Conservation (phyloP, 1,140 invertebrate genomes). For the Macrosteles quadrilineatus region DNA sequence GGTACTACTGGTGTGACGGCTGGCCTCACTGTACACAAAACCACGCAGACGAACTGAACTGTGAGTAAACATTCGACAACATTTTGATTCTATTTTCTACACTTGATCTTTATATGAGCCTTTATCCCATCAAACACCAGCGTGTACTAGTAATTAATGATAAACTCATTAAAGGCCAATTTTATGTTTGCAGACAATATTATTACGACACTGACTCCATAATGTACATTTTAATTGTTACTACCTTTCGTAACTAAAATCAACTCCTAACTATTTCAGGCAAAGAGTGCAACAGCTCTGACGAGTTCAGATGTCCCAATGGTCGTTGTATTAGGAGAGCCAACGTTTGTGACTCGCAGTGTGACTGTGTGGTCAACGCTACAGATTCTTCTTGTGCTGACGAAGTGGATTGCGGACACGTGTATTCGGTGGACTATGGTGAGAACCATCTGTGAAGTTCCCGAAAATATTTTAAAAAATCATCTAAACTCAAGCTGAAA, state of each 20-base stretch:
- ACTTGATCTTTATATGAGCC: no score
- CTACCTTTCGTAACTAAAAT: no score
- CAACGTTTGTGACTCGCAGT: slow-evolving; percentile 66
- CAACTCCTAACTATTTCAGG: no score
- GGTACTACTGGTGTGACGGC: slow-evolving; percentile 53
- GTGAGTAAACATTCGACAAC: no score
- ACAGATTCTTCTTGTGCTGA: slow-evolving; percentile 36
- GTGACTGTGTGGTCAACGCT: slow-evolving; percentile 64
- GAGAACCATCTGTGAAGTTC: background rate
- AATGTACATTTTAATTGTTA: no score
- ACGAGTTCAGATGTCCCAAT: slow-evolving; percentile 59
- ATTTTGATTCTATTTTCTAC: no score
- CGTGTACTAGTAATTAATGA: no score
- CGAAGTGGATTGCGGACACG: slow-evolving; percentile 37
- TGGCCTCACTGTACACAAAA: slow-evolving; percentile 54
- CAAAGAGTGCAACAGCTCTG: slow-evolving; percentile 35
- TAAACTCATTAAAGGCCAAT: no score
- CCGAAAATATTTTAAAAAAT: background rate
- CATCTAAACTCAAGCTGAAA: background rate
- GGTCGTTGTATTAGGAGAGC: slow-evolving; percentile 61
- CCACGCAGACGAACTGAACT: slow-evolving; percentile 54
- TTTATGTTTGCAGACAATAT: no score
- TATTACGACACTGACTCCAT: no score
- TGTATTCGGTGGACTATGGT: slow-evolving; percentile 36
- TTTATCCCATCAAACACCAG: no score